Evolutionary conservation across 2,797 vertebrate species (phyloP).

Genomic region (Pteronotus mesoamericanus): DNA sequence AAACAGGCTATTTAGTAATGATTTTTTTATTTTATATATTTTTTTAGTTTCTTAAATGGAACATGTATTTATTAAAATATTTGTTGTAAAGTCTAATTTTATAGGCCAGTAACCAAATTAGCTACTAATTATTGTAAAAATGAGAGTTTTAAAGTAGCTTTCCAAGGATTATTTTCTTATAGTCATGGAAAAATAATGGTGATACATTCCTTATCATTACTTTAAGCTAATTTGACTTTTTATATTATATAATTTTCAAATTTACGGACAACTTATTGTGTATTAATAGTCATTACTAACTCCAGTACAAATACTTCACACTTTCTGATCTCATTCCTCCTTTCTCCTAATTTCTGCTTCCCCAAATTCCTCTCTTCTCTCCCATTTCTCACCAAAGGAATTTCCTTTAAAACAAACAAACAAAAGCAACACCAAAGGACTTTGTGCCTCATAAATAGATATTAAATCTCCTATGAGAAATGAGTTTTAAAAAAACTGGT

Average conservation of each 20-base stretch:
- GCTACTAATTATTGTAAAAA: constrained; percentile 44
- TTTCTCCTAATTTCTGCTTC: background rate
- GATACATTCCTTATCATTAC: constrained; percentile 36
- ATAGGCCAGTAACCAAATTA: constrained; percentile 11
- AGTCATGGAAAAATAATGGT: constrained; percentile 9
- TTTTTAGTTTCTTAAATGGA: constrained; percentile 55
- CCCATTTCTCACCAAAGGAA: background rate
- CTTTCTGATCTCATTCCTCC: background rate
- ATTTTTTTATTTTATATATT: constrained; percentile 20
- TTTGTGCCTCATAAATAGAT: background rate
- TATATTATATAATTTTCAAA: background rate
- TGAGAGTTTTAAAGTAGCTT: background rate
- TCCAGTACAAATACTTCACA: background rate
- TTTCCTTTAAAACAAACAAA: background rate
- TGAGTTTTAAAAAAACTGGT: background rate
- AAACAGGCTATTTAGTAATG: background rate
- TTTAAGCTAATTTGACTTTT: background rate
- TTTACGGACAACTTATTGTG: background rate
- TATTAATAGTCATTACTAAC: background rate
- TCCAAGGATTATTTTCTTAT: constrained; percentile 53
- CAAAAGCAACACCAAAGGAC: background rate
- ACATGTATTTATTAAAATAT: background rate
- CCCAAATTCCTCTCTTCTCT: background rate
- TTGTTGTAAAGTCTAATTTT: constrained; percentile 35
- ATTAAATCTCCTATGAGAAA: constrained; percentile 1